Conservation (phyloP, 1,140 invertebrate genomes). For the Bombyx mandarina region DNA sequence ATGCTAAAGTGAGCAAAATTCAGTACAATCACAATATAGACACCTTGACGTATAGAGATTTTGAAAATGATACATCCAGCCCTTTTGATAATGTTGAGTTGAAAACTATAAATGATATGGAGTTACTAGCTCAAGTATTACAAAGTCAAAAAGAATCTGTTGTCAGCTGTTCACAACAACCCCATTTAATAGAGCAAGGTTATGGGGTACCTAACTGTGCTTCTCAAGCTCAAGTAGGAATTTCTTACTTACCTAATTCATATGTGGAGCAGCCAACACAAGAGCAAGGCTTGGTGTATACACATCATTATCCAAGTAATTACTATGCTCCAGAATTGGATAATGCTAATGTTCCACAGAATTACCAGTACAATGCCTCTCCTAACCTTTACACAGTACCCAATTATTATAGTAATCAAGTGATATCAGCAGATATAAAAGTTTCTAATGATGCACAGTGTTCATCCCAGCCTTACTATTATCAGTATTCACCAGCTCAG, state of each 20-base stretch:
- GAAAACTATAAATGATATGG: constrained; percentile 92
- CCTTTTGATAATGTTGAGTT: constrained; percentile 93
- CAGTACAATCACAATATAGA: constrained; percentile 55
- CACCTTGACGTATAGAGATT: constrained; percentile 80
- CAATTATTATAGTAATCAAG: constrained; percentile 34
- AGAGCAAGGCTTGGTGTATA: constrained; percentile 39
- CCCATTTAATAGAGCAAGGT: constrained; percentile 31
- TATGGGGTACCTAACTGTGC: constrained; percentile 46
- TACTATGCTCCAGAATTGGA: constrained; percentile 43
- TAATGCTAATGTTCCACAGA: constrained; percentile 43
- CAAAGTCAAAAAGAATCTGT: constrained; percentile 48
- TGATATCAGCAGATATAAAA: constrained; percentile 28
- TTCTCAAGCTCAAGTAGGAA: constrained; percentile 46
- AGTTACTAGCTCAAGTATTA: constrained; percentile 83
- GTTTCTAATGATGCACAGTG: constrained; percentile 28
- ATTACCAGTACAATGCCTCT: constrained; percentile 59
- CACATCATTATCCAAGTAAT: constrained; percentile 49
- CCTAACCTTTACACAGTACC: constrained; percentile 28
- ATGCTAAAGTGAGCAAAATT: constrained; percentile 41
- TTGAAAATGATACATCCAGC: constrained; percentile 90
- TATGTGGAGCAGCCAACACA: constrained; percentile 48
- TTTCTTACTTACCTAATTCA: constrained; percentile 42
- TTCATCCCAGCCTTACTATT: constrained; percentile 54
- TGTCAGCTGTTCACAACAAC: constrained; percentile 29
- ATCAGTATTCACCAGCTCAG: constrained; percentile 45